Conservation (phyloP, 2,113 vertebrate species). For the Dasypus novemcinctus region DNA sequence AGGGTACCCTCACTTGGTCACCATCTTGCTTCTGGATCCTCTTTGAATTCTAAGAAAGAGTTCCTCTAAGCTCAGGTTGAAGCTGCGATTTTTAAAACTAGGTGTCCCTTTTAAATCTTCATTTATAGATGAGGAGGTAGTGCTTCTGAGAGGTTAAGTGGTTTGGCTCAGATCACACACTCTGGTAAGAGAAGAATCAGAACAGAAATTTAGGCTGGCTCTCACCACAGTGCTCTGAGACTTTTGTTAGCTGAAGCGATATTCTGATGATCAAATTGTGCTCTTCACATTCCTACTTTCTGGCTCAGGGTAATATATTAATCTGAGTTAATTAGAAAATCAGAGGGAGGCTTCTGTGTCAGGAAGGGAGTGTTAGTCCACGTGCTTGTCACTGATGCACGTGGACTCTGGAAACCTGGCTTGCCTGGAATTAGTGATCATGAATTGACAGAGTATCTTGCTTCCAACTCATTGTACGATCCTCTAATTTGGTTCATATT, state of each 20-base stretch:
- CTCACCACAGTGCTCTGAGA: neutral
- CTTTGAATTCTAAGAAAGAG: neutral
- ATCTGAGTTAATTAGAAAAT: neutral
- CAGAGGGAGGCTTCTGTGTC: neutral
- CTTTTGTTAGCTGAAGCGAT: neutral
- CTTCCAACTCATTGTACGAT: constrained; percentile 13
- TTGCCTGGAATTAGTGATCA: neutral
- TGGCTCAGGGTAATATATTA: neutral
- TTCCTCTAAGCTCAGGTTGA: neutral
- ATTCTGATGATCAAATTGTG: neutral
- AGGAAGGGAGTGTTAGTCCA: neutral
- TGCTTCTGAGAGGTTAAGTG: neutral
- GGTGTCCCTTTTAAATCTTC: neutral
- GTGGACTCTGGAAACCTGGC: neutral
- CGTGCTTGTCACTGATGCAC: neutral
- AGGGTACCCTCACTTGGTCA: too few species aligned
- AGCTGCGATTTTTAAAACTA: neutral
- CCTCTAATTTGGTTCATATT: constrained; percentile 3
- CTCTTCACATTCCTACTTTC: neutral
- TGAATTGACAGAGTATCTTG: neutral
- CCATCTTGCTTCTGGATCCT: too few species aligned
- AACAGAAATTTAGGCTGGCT: neutral
- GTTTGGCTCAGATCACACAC: neutral
- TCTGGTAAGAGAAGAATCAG: neutral
- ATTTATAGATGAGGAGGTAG: neutral